Evolutionary conservation across 2,888 invertebrate genomes (phyloP).

Genomic region (Dermolepida albohirtum): DNA sequence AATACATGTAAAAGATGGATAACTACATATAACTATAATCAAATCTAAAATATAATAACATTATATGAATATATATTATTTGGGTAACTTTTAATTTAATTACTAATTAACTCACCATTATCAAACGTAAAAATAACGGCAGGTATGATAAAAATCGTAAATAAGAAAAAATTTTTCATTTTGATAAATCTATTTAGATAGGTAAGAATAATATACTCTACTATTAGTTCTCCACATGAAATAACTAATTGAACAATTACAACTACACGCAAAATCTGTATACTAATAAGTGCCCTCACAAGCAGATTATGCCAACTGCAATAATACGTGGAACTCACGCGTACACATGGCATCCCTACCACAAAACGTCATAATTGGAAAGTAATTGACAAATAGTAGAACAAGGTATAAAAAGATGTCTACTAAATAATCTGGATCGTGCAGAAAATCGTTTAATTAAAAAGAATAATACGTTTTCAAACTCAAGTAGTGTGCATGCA

Average conservation of each 20-base stretch:
- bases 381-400: not conserved
- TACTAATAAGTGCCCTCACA: constrained; percentile 4
- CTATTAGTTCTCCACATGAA: constrained; percentile 28
- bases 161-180: constrained; percentile 78
- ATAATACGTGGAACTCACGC: constrained; percentile 61
- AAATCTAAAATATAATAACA: not conserved
- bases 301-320: constrained; percentile 43
- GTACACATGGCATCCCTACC: constrained; percentile 61
- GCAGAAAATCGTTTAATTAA: too few relatives aligned
- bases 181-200: constrained; percentile 34
- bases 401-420: too few relatives aligned
- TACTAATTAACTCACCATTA: constrained; percentile 72
- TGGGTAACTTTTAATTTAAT: constrained; percentile 49
- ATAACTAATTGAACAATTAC: constrained; percentile 30
- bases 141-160: constrained; percentile 76
- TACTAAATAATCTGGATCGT: too few relatives aligned
- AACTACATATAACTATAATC: not conserved
- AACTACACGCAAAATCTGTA: not conserved
- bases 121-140: constrained; percentile 78
- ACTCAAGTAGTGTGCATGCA: too few relatives aligned
- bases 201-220: constrained; percentile 5
- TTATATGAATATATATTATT: constrained; percentile 66
- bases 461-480: too few relatives aligned
- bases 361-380: constrained; percentile 39
- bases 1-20: constrained; percentile 45